Evolutionary conservation across 2,888 invertebrate species (phyloP).

Genomic region (Tryphoninae sp.): DNA sequence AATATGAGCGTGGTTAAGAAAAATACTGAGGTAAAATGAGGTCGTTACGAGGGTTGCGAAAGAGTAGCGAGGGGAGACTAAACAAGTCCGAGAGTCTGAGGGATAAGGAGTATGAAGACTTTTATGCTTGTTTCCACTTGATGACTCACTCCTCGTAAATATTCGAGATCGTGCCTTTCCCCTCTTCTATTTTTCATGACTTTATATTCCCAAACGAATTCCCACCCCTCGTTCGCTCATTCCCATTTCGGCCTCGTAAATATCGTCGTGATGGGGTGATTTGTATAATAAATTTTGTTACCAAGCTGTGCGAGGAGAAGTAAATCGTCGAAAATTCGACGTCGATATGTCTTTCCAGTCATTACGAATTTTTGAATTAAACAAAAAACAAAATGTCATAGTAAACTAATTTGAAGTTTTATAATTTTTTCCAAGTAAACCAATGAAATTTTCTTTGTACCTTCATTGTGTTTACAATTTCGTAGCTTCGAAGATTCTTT

Average conservation of each 20-base stretch:
- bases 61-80: not conserved
- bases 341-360: not conserved
- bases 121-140: not conserved
- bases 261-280: conserved; percentile 11
- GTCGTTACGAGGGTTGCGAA: not conserved
- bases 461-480: no score
- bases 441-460: no score
- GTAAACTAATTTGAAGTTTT: no score
- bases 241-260: conserved; percentile 23
- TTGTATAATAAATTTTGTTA: conserved; percentile 17
- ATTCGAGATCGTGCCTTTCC: not conserved
- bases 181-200: not conserved
- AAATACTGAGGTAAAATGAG: not conserved
- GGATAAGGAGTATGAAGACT: not conserved
- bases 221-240: conserved; percentile 16
- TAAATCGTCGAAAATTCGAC: not conserved
- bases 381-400: no score
- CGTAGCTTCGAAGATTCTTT: no score
- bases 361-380: no score
- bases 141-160: conserved; percentile 5
- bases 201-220: not conserved
- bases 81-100: not conserved
- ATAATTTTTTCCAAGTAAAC: not conserved
- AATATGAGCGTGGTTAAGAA: not conserved
- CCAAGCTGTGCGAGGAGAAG: not conserved